Percentiles rank a stretch among this genome's conserved stretches.
phyloP scores from a whole-genome alignment of 2,113 vertebrate genomes.

The Colinus virginianus region DNA sequence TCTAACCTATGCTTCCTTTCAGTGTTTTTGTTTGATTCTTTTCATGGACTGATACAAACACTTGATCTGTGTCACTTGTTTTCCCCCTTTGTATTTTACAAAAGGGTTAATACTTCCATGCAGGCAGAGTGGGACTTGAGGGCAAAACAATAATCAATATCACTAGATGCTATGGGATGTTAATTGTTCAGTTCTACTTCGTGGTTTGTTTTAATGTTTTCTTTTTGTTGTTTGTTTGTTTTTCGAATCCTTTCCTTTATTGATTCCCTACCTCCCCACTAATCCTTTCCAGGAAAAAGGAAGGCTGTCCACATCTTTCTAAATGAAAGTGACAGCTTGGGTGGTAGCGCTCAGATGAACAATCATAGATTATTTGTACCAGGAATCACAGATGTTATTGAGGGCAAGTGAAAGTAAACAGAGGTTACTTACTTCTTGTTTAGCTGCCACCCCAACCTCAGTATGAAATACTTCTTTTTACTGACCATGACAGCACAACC shows the following conservation, averaged over 20 bases:
- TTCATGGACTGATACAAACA: neutral
- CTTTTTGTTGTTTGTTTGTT: neutral
- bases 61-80: neutral
- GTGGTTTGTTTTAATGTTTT: slow-evolving; percentile 23
- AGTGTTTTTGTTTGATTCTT: neutral
- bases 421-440: slow-evolving; percentile 10
- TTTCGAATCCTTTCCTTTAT: slow-evolving; percentile 48
- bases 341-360: slow-evolving; percentile 12
- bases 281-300: slow-evolving; percentile 43
- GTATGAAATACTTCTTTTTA: neutral
- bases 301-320: slow-evolving; percentile 34
- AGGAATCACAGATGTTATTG: slow-evolving; percentile 25
- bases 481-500: neutral
- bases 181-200: slow-evolving; percentile 51
- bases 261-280: slow-evolving; percentile 20
- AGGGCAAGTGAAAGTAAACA: slow-evolving; percentile 47
- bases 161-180: slow-evolving; percentile 56
- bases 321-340: slow-evolving; percentile 32
- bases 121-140: slow-evolving; percentile 35
- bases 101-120: slow-evolving; percentile 42
- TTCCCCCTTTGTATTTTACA: neutral
- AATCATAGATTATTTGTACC: slow-evolving; percentile 38
- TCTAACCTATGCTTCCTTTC: neutral
- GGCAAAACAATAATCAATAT: slow-evolving; percentile 68
- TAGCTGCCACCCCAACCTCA: neutral